phyloP scores from a whole-genome alignment of 2,797 vertebrate species.

The Leucoraja ocellata region DNA sequence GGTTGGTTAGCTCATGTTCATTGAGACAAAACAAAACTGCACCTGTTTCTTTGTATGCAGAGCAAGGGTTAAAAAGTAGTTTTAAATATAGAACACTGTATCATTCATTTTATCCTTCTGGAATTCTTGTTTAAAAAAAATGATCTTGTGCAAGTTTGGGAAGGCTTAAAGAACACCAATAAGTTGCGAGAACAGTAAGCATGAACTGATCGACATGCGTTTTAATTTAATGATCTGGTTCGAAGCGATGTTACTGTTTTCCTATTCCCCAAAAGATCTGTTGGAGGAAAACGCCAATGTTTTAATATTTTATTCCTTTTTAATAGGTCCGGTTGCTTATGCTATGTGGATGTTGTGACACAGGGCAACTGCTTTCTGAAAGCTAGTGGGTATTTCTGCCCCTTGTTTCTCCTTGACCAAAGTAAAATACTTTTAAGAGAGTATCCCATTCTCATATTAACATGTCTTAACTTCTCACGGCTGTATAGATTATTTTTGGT shows the following conservation, averaged over 20 bases:
- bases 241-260: not conserved
- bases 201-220: not conserved
- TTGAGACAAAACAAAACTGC: not conserved
- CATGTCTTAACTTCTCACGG: not conserved
- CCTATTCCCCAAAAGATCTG: not conserved
- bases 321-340: not conserved
- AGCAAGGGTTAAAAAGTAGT: not conserved
- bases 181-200: not conserved
- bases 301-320: not conserved
- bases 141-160: not conserved
- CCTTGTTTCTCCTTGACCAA: not conserved
- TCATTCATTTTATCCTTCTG: not conserved
- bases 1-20: not conserved
- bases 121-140: not conserved
- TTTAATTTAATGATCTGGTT: slow-evolving; percentile 1
- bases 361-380: not conserved
- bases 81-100: not conserved
- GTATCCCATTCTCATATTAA: not conserved
- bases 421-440: not conserved
- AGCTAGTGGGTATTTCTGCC: not conserved
- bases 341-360: not conserved
- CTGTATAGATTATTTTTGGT: no score
- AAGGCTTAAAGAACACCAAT: not conserved
- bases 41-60: no score
- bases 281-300: not conserved